These are phyloP conservation scores for Rana temporaria DNA, from an alignment of 2,113 vertebrate species.

Conservation along the genomic window DNA sequence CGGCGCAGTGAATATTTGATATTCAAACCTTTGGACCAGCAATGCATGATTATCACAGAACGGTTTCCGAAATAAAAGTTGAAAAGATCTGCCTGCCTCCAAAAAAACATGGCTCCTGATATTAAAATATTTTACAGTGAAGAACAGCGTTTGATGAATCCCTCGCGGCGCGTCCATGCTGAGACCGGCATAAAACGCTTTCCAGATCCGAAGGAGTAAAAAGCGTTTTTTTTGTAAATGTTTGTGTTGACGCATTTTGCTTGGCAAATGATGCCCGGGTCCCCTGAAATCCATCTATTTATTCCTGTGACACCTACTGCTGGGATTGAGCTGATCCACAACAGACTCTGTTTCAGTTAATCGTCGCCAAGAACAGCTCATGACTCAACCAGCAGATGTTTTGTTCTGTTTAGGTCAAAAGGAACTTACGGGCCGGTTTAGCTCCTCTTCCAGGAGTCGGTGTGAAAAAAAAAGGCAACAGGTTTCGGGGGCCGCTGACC, in stretches of 20 bases:
- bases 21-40: too few species aligned
- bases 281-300: conserved; percentile 68
- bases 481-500: conserved; percentile 65
- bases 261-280: conserved; percentile 60
- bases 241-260: conserved; percentile 61
- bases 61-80: too few species aligned
- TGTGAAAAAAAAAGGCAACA: conserved; percentile 60
- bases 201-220: conserved; percentile 45
- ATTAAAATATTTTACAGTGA: too few species aligned
- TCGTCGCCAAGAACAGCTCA: conserved; percentile 63
- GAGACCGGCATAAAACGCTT: conserved; percentile 16
- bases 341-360: conserved; percentile 65
- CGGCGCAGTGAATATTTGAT: too few species aligned
- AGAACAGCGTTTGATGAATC: neutral
- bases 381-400: conserved; percentile 68
- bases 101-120: too few species aligned
- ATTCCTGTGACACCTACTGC: conserved; percentile 68
- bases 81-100: too few species aligned
- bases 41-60: too few species aligned
- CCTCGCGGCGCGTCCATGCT: conserved; percentile 1
- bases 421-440: conserved; percentile 59
- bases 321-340: conserved; percentile 69
- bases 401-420: conserved; percentile 65
- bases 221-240: conserved; percentile 43
- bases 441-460: conserved; percentile 61